Conservation (phyloP, 2,888 invertebrate genomes). For the Neria commutata region DNA sequence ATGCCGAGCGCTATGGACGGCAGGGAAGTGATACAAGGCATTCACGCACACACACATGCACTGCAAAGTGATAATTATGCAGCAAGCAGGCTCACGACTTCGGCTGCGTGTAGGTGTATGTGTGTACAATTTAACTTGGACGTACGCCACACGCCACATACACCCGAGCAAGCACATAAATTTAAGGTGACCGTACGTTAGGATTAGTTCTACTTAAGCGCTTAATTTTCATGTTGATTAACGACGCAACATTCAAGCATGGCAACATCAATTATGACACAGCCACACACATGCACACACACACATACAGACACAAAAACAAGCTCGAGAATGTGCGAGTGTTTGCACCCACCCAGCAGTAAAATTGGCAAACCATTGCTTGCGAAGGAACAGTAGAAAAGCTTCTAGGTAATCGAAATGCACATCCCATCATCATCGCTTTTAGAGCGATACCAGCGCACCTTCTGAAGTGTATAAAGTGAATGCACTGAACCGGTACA, state of each 20-base stretch:
- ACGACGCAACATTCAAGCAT: conserved; percentile 8
- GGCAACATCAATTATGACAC: conserved; percentile 7
- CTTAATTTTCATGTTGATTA: conserved; percentile 19
- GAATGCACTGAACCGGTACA: no score
- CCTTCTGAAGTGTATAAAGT: no score
- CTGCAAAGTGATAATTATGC: background rate
- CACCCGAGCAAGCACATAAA: conserved; percentile 6
- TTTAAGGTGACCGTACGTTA: conserved; percentile 20
- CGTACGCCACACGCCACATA: background rate
- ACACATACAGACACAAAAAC: background rate
- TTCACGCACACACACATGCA: conserved; percentile 19
- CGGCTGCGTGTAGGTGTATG: background rate
- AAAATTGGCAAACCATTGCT: no score
- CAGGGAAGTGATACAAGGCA: no score
- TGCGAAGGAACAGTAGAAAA: no score
- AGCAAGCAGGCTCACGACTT: background rate
- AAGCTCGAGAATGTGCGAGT: no score
- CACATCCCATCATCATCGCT: no score
- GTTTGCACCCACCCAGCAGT: no score
- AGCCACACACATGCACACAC: background rate
- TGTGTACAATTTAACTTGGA: background rate
- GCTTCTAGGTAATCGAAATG: no score
- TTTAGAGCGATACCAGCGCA: no score
- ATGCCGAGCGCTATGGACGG: no score
- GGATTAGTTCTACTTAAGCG: conserved; percentile 17